These are phyloP conservation scores for Lamprotornis superbus DNA, from an alignment of 2,113 vertebrate species.

Conservation along the genomic window DNA sequence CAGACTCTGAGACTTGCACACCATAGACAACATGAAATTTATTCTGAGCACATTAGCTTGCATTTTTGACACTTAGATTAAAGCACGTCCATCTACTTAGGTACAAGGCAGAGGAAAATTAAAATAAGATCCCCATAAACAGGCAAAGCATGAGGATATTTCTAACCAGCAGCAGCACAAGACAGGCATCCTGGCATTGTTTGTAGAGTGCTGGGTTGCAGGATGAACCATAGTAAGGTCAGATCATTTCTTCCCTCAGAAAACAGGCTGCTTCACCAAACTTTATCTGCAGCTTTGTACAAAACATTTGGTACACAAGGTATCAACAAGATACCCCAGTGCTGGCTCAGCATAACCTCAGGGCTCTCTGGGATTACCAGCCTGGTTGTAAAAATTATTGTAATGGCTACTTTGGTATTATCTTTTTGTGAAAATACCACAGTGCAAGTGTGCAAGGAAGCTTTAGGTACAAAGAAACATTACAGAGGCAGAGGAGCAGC, in stretches of 20 bases:
- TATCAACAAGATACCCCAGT: not conserved
- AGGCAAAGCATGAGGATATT: not conserved
- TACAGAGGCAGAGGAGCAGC: not conserved
- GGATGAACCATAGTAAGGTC: not conserved
- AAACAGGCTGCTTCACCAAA: not conserved
- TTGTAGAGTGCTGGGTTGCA: not conserved
- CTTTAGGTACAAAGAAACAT: not conserved
- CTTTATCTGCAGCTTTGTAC: not conserved
- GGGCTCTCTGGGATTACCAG: not conserved
- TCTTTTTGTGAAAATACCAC: not conserved
- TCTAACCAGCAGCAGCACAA: not conserved
- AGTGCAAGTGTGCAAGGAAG: not conserved
- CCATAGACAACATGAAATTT: not conserved
- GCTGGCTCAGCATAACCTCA: not conserved
- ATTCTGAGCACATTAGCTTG: not conserved
- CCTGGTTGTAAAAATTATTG: not conserved
- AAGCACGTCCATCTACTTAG: not conserved
- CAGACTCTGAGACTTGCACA: not conserved
- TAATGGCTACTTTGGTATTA: not conserved
- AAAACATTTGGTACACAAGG: not conserved
- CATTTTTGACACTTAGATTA: not conserved
- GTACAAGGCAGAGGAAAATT: not conserved
- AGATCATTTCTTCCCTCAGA: not conserved
- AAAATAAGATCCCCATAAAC: not conserved
- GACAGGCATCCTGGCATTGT: not conserved